phyloP scores from a whole-genome alignment of 2,888 invertebrate species.

The Drosophila cognata region DNA sequence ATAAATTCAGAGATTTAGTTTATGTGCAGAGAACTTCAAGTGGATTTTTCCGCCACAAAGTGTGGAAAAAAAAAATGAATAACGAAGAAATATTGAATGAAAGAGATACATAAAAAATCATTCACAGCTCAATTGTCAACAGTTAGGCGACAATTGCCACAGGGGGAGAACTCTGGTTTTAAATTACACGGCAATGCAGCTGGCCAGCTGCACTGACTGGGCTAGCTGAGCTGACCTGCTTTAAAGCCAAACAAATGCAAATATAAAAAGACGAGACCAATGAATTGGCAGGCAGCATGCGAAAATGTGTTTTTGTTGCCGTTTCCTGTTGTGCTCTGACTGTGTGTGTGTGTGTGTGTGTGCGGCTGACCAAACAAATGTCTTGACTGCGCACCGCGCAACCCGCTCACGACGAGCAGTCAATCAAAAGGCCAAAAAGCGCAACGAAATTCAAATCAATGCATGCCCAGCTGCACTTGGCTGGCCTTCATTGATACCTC shows the following conservation, averaged over 20 bases:
- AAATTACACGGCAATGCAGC: conserved; percentile 48
- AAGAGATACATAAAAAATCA: conserved; percentile 16
- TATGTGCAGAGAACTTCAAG: conserved; percentile 41
- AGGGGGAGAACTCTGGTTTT: conserved; percentile 38
- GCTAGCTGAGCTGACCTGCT: conserved; percentile 63
- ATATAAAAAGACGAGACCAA: conserved; percentile 58
- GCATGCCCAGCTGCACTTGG: conserved; percentile 74
- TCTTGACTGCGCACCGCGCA: conserved; percentile 29
- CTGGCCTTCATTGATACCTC: conserved; percentile 5
- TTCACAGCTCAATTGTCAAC: conserved; percentile 72
- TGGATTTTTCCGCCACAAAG: conserved; percentile 62
- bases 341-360: conserved; percentile 30
- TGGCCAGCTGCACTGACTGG: conserved; percentile 45
- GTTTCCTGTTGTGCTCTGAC: conserved; percentile 36
- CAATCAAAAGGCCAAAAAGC: conserved; percentile 68
- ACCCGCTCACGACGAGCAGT: conserved; percentile 45
- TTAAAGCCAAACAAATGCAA: conserved; percentile 75
- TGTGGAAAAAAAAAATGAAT: conserved; percentile 39
- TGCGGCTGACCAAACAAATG: conserved; percentile 74
- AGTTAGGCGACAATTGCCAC: conserved; percentile 38
- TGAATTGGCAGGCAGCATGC: conserved; percentile 51
- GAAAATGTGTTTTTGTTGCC: conserved; percentile 30
- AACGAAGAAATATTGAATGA: conserved; percentile 13
- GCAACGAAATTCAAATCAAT: conserved; percentile 73
- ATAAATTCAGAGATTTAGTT: conserved; percentile 50